Evolutionary conservation across 2,797 vertebrate genomes (phyloP).

Genomic region (Darevskia nairensis): DNA sequence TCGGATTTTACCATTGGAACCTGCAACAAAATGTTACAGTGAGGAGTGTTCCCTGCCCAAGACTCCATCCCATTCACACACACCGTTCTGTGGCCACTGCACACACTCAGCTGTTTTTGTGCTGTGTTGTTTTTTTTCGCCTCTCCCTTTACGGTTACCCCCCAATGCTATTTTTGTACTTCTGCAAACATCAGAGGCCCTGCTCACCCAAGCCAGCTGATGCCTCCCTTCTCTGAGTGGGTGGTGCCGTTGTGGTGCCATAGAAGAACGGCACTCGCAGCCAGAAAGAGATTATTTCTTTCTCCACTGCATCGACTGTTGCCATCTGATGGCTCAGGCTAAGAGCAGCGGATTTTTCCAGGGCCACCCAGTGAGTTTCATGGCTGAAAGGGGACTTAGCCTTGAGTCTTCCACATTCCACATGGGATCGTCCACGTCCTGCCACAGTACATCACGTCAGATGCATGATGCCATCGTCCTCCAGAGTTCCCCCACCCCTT

Average conservation of each 20-base stretch:
- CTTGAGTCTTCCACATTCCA: background rate
- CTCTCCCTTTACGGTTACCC: no score
- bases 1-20: background rate
- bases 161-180: background rate
- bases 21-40: background rate
- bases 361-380: background rate
- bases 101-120: background rate
- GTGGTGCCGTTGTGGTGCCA: background rate
- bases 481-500: background rate
- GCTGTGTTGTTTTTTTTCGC: background rate
- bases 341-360: background rate
- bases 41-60: background rate
- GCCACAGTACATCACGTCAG: constrained; percentile 5
- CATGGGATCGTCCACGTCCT: background rate
- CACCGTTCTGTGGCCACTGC: background rate
- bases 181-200: background rate
- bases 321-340: background rate
- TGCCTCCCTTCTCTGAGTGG: background rate
- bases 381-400: background rate
- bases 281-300: background rate
- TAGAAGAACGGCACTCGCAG: background rate
- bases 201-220: background rate
- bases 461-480: background rate
- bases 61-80: background rate
- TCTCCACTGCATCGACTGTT: background rate